phyloP scores from a whole-genome alignment of 2,113 vertebrate genomes.

The Gnathochromis pfefferi region DNA sequence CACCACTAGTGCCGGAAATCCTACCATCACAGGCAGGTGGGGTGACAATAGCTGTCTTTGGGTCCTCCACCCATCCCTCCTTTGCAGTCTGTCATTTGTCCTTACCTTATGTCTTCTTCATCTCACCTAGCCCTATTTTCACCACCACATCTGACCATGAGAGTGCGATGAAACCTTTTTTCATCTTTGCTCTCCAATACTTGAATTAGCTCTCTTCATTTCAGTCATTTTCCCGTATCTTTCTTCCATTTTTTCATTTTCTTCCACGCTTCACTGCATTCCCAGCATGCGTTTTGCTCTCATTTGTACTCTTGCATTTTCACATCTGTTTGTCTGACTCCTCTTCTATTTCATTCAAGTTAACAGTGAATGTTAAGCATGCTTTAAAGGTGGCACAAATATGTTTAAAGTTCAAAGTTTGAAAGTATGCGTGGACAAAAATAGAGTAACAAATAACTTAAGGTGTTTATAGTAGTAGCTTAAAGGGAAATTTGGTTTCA shows the following conservation, averaged over 20 bases:
- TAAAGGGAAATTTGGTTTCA: not conserved
- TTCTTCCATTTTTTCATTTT: not conserved
- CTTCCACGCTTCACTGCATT: not conserved
- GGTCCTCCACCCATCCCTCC: not conserved
- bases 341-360: not conserved
- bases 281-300: not conserved
- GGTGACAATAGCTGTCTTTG: conserved; percentile 13
- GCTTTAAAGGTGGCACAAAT: not conserved
- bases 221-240: not conserved
- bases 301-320: not conserved
- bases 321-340: not conserved
- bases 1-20: conserved; percentile 35
- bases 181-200: not conserved
- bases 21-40: conserved; percentile 40
- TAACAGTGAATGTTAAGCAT: not conserved
- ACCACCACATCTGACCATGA: not conserved
- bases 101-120: not conserved
- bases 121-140: not conserved
- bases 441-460: not conserved
- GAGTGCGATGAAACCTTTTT: not conserved
- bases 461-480: not conserved
- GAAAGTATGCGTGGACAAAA: not conserved
- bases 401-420: not conserved
- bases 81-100: not conserved
- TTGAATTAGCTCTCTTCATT: not conserved